Base-by-base conservation (phyloP, 2,888 invertebrate genomes). In the Aromia moschata region DNA sequence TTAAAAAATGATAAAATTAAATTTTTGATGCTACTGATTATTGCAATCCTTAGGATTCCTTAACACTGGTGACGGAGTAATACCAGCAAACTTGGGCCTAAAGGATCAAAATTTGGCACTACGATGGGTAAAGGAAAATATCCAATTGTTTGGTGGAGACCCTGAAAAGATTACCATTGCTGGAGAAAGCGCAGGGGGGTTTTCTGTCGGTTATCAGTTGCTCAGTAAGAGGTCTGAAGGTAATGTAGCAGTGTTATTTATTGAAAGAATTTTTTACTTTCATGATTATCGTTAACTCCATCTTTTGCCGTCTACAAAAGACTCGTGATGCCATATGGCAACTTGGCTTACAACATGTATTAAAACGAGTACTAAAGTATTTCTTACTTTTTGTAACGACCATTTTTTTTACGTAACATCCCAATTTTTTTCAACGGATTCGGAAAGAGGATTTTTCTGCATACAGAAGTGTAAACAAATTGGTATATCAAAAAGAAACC, bases 81-180 rank as follows among this genome's bases (percentile, higher is more conserved):
- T 59, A n/a, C 55, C 55, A 5, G 51, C 30, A 14, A 59, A 59
- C 11, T 25, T 54, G 7, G 54, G 31, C 1, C 9, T 55, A 17
- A 55, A 49, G 33, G 59, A 59, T 18, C 47, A 40, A 45, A 10
- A 37, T 5, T 37, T 44, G 14, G 59, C 59, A 7, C 1, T 59
- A 5, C 15, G 25, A 17, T 59, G 59, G 59, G 51, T 55, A 2
- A n/a, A 49, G 15, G 16, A 41, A 14, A 59, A 59, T 40, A 59
- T 59, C 16, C 17, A 54, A n/a, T 37, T 44, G n/a, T 59, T 59
- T 41, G 59, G 59, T 9, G 59, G 59, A 10, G 59, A 59, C 17
- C 47, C 49, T 18, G 40, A 55, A 9, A 44, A 38, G 12, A 20
- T 55, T 10, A 59, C 59, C 0, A 31, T 55, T 38, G 30, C 36